Conservation (phyloP, 1,140 invertebrate species). For the Neodiprion virginianus region DNA sequence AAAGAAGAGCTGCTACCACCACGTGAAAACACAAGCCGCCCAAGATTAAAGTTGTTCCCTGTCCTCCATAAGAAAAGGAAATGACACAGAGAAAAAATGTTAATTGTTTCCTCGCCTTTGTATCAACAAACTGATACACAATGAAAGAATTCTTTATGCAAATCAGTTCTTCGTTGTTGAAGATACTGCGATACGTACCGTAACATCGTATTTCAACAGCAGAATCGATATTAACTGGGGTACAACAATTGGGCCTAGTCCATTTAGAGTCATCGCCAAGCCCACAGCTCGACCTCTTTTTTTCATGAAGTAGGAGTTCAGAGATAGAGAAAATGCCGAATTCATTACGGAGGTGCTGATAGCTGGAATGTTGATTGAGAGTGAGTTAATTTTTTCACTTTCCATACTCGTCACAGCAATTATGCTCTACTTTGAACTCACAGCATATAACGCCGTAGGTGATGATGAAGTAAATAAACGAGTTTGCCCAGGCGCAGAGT, state of each 20-base stretch:
- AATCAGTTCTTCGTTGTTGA: conserved; percentile 67
- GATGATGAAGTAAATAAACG: conserved; percentile 64
- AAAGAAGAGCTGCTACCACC: conserved; percentile 67
- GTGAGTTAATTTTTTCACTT: neutral
- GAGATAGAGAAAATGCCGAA: conserved; percentile 73
- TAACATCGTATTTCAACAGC: conserved; percentile 65
- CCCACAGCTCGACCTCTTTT: conserved; percentile 74
- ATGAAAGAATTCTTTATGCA: conserved; percentile 66
- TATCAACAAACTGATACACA: conserved; percentile 68
- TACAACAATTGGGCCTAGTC: conserved; percentile 76
- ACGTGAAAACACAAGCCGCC: conserved; percentile 69
- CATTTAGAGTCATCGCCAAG: conserved; percentile 73
- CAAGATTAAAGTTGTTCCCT: conserved; percentile 68
- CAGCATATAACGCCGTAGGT: conserved; percentile 71
- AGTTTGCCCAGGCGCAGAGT: conserved; percentile 58
- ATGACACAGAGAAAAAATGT: conserved; percentile 64
- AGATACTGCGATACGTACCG: conserved; percentile 50
- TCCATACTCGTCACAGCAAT: neutral
- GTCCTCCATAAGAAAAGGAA: conserved; percentile 43
- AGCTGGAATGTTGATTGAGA: conserved; percentile 59
- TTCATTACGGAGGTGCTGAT: conserved; percentile 70
- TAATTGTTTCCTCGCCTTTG: conserved; percentile 58
- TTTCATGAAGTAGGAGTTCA: conserved; percentile 75
- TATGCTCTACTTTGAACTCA: conserved; percentile 52
- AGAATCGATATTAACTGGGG: conserved; percentile 71